These are phyloP conservation scores for Dermatemys mawii DNA, from an alignment of 2,113 vertebrate species.

Conservation along the genomic window DNA sequence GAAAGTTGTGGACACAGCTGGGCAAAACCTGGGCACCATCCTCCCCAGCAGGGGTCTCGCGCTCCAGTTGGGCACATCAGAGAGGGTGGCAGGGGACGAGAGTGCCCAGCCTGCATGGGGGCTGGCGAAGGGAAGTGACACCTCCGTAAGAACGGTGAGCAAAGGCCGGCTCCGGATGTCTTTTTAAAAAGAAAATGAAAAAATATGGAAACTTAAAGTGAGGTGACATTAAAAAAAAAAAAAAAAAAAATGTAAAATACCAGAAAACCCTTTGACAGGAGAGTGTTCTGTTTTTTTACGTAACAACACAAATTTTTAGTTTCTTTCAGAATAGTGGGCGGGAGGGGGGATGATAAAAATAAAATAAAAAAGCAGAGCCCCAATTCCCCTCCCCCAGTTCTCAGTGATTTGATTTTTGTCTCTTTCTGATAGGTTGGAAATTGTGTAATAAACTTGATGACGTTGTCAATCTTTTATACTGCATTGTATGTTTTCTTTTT, in stretches of 20 bases:
- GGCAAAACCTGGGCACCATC: not conserved
- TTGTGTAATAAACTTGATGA: slow-evolving; percentile 88
- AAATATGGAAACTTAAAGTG: not conserved
- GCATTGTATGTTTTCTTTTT: slow-evolving; percentile 56
- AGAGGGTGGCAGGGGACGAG: not conserved
- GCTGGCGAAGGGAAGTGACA: not conserved
- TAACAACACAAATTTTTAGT: slow-evolving; percentile 81
- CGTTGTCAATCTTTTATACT: slow-evolving; percentile 84
- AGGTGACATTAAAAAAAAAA: slow-evolving; percentile 33
- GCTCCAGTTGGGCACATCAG: not conserved
- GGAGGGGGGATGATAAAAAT: slow-evolving; percentile 40
- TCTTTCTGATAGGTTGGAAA: slow-evolving; percentile 84
- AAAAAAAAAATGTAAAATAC: slow-evolving; percentile 42
- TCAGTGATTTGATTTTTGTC: slow-evolving; percentile 79
- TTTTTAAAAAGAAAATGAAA: slow-evolving; percentile 63
- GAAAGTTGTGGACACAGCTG: not conserved
- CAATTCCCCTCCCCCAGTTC: slow-evolving; percentile 74
- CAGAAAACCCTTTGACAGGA: slow-evolving; percentile 50
- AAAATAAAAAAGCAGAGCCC: slow-evolving; percentile 45
- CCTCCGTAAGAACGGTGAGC: not conserved
- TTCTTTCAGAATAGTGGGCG: slow-evolving; percentile 76
- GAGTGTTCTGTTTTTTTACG: slow-evolving; percentile 78
- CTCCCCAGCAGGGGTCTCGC: not conserved
- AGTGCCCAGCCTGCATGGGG: slow-evolving; percentile 9
- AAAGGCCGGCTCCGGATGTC: slow-evolving; percentile 45